Conservation (phyloP, 2,797 vertebrate genomes). For the Paratrypauchen microcephalus region DNA sequence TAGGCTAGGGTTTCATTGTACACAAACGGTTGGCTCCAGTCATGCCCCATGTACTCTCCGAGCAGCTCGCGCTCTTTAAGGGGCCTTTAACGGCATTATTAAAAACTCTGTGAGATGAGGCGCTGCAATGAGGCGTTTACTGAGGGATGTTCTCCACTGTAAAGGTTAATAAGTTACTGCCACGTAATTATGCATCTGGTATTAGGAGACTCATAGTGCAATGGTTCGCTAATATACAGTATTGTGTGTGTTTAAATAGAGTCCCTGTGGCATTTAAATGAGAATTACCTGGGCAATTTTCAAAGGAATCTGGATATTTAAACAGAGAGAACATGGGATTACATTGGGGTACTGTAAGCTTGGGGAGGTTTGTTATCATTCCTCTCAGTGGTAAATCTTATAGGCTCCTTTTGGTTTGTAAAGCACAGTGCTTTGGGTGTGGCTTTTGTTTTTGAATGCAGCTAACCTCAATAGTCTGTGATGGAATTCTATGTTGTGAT, state of each 20-base stretch:
- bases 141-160: constrained; percentile 63
- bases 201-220: constrained; percentile 36
- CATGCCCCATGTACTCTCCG: constrained; percentile 41
- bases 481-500: neutral
- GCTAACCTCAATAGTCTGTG: neutral
- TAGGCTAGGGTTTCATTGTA: constrained; percentile 29
- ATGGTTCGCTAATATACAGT: constrained; percentile 24
- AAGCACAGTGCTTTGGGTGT: neutral
- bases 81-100: constrained; percentile 62
- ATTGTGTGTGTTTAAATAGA: constrained; percentile 11
- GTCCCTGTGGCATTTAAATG: constrained; percentile 4
- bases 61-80: constrained; percentile 47
- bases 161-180: constrained; percentile 76
- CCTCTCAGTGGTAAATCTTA: neutral
- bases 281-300: constrained; percentile 8
- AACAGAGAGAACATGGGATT: neutral
- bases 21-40: constrained; percentile 36
- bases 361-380: neutral
- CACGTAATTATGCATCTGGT: constrained; percentile 64
- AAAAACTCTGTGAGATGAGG: constrained; percentile 69
- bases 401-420: neutral
- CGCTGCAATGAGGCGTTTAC: constrained; percentile 69
- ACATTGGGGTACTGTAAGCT: neutral
- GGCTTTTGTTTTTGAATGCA: neutral
- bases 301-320: neutral